A percentile compares a stretch with the other conserved stretches of the same genome.
Conservation (phyloP, 1,140 invertebrate species). For the Cyrtorhinus lividipennis region DNA sequence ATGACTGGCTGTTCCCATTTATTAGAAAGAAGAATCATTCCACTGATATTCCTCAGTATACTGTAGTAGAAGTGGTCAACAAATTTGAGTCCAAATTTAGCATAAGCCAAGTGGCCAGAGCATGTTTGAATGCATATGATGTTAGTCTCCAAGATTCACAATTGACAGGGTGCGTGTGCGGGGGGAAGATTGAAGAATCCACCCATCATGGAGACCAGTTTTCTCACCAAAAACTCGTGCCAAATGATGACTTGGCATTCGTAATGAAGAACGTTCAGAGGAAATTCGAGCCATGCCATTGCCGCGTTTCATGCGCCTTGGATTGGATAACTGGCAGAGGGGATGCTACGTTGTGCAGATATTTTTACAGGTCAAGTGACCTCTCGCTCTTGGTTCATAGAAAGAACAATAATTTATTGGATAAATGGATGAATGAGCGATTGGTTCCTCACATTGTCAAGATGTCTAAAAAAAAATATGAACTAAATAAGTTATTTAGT, state of each 20-base stretch:
- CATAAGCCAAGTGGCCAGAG: neutral
- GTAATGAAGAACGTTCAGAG: slow-evolving; percentile 1
- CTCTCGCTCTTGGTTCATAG: no score
- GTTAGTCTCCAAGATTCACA: neutral
- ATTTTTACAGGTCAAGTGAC: neutral
- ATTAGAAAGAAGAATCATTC: neutral
- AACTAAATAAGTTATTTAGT: neutral
- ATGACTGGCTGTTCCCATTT: neutral
- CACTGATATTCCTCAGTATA: neutral
- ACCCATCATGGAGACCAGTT: neutral
- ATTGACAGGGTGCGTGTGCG: neutral
- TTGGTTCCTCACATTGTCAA: neutral
- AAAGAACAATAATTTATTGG: neutral
- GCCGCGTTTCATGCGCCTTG: neutral
- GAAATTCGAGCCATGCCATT: neutral
- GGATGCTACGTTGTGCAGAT: slow-evolving; percentile 1
- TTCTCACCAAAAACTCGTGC: no score
- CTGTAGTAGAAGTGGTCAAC: neutral
- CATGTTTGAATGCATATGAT: neutral
- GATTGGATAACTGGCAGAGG: slow-evolving; percentile 1
- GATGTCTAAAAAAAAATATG: neutral
- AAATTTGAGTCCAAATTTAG: neutral
- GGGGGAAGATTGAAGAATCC: neutral
- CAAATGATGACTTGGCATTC: slow-evolving; percentile 17
- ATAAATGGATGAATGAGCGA: neutral